These are phyloP conservation scores for Onychostruthus taczanowskii DNA, from an alignment of 2,113 vertebrate species.

Conservation along the genomic window DNA sequence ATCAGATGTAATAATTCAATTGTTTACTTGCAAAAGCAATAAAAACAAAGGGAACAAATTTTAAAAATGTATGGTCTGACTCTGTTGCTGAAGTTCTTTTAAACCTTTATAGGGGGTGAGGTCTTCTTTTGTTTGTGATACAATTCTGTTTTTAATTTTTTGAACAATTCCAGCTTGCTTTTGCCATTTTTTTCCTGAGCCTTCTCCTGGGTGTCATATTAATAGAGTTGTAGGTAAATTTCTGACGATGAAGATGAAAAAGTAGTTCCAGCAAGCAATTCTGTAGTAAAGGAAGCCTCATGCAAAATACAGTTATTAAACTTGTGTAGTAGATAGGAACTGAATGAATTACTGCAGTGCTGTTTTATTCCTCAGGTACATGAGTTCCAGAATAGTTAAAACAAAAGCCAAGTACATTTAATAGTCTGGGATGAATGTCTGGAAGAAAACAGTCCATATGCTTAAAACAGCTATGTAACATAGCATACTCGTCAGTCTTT, in stretches of 20 bases:
- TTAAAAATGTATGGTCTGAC: constrained; percentile 32
- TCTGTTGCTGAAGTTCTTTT: background rate
- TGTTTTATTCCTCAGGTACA: constrained; percentile 65
- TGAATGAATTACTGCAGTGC: constrained; percentile 46
- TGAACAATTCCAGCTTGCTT: background rate
- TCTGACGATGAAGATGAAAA: background rate
- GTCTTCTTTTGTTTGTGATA: background rate
- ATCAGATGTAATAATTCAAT: constrained; percentile 68
- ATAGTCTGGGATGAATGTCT: constrained; percentile 79
- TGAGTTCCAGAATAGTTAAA: constrained; percentile 72
- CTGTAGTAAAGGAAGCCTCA: background rate
- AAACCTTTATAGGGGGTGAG: background rate
- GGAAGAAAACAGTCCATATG: constrained; percentile 80
- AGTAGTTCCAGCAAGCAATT: constrained; percentile 5
- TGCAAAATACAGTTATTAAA: constrained; percentile 18
- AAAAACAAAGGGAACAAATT: constrained; percentile 42
- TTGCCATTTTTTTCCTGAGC: background rate
- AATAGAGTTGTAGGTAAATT: background rate
- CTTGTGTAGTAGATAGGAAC: background rate
- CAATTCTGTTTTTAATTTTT: constrained; percentile 1
- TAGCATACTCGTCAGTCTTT: constrained; percentile 76
- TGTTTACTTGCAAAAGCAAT: constrained; percentile 61
- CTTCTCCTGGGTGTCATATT: background rate
- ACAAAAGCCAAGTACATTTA: constrained; percentile 80
- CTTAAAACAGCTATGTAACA: constrained; percentile 76